phyloP scores from a whole-genome alignment of 2,797 vertebrate genomes.

The Saxicola maurus region DNA sequence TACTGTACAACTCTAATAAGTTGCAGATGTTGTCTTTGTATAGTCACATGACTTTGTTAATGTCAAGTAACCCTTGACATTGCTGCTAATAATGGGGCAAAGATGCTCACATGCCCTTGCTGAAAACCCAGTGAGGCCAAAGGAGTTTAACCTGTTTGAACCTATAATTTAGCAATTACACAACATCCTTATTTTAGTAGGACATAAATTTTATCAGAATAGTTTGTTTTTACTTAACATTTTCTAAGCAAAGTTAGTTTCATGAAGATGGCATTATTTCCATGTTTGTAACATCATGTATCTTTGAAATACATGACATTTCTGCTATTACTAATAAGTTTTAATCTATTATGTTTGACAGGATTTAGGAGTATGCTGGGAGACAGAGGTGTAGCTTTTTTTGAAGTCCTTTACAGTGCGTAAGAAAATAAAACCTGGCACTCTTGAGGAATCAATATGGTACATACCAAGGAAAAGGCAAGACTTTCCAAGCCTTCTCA shows the following conservation, averaged over 20 bases:
- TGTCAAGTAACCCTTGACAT: not conserved
- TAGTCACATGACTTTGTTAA: not conserved
- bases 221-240: not conserved
- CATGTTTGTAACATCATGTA: not conserved
- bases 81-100: not conserved
- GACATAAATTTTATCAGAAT: not conserved
- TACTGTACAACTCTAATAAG: conserved; percentile 9
- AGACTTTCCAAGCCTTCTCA: not conserved
- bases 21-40: conserved; percentile 33
- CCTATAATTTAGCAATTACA: not conserved
- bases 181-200: not conserved
- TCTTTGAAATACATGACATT: not conserved
- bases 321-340: not conserved
- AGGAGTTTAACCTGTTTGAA: not conserved
- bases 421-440: not conserved
- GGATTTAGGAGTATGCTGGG: not conserved
- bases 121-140: not conserved
- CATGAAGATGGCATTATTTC: not conserved
- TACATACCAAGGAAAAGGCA: not conserved
- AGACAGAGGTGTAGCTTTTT: not conserved
- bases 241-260: not conserved
- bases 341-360: not conserved
- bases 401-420: not conserved
- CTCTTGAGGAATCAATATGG: not conserved
- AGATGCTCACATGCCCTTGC: not conserved